Conservation (phyloP, 2,888 invertebrate species). For the Steinernema carpocapsae region DNA sequence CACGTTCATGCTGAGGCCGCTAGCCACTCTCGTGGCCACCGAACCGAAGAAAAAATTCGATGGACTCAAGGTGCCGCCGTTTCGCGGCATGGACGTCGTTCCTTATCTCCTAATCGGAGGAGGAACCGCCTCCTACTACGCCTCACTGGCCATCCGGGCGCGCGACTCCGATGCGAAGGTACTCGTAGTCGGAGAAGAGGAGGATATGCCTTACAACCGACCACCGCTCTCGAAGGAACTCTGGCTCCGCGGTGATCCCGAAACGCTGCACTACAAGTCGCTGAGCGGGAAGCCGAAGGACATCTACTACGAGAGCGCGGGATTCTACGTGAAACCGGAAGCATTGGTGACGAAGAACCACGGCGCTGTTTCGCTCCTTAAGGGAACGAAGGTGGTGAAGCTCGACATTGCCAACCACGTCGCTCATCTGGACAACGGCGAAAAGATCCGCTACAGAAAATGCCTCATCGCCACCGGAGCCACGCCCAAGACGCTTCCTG, state of each 20-base stretch:
- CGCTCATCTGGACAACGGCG: conserved; percentile 78
- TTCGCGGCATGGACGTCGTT: conserved; percentile 46
- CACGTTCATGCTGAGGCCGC: neutral
- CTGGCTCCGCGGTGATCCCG: conserved; percentile 56
- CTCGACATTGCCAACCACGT: conserved; percentile 66
- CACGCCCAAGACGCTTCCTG: conserved; percentile 61
- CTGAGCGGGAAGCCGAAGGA: conserved; percentile 88
- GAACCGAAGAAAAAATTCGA: neutral
- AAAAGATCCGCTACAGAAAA: conserved; percentile 80
- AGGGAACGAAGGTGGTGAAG: conserved; percentile 77
- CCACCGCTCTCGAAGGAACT: conserved; percentile 83
- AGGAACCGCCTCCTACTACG: conserved; percentile 72
- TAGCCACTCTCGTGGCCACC: neutral
- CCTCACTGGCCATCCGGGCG: conserved; percentile 72
- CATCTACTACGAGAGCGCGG: conserved; percentile 61
- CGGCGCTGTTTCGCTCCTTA: conserved; percentile 86
- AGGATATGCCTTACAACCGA: conserved; percentile 87
- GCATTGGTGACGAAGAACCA: conserved; percentile 75
- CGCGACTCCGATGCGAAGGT: conserved; percentile 72
- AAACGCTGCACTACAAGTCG: conserved; percentile 80
- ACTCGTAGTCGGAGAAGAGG: conserved; percentile 78
- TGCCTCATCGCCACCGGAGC: conserved; percentile 87
- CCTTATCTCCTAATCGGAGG: conserved; percentile 72
- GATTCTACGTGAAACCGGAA: conserved; percentile 77
- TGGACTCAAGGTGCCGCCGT: neutral